Conservation (phyloP, 2,888 invertebrate genomes). For the Matsumyia berberina region DNA sequence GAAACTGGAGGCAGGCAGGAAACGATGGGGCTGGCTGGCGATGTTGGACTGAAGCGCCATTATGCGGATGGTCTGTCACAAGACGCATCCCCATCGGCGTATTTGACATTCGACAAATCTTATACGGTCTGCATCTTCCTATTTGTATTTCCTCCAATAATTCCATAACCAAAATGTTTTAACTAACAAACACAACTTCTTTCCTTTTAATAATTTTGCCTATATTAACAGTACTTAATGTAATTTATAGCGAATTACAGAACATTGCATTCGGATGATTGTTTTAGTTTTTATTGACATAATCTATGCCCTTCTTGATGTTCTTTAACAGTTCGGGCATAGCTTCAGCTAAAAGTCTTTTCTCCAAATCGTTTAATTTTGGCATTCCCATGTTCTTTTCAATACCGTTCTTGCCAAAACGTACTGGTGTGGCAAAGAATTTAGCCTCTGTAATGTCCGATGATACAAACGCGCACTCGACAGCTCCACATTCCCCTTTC, state of each 20-base stretch:
- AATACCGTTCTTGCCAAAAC: constrained; percentile 94
- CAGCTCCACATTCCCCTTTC: constrained; percentile 90
- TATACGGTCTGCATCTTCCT: no score
- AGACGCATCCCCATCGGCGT: no score
- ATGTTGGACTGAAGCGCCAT: no score
- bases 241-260: constrained; percentile 34
- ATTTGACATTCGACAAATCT: no score
- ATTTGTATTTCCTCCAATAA: no score
- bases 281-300: constrained; percentile 87
- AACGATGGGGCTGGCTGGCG: no score
- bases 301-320: constrained; percentile 97
- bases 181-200: no score
- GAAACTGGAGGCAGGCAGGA: no score
- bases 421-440: constrained; percentile 97
- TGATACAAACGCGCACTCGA: constrained; percentile 96
- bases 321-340: constrained; percentile 96
- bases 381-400: constrained; percentile 97
- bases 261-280: constrained; percentile 4
- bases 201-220: no score
- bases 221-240: constrained; percentile 5
- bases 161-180: no score
- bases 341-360: constrained; percentile 92
- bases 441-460: constrained; percentile 94
- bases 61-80: no score
- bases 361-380: constrained; percentile 92